Conservation (phyloP, 2,797 vertebrate genomes). For the Microhierax caerulescens region DNA sequence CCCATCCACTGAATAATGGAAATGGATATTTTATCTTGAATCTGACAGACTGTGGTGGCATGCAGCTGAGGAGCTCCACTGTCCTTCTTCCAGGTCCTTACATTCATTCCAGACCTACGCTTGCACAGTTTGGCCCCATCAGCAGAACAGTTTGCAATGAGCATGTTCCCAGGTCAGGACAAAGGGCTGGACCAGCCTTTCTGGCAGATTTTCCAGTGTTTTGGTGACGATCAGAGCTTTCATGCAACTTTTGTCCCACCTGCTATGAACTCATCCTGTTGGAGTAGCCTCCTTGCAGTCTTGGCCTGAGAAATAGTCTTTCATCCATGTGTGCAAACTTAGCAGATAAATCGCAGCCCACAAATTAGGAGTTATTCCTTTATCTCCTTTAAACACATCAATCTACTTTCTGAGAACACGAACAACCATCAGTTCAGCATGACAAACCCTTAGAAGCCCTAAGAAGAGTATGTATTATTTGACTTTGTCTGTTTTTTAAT, state of each 20-base stretch:
- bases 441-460: background rate
- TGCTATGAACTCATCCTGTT: background rate
- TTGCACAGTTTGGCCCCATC: background rate
- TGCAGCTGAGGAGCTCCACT: background rate
- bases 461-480: background rate
- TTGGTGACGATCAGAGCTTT: background rate
- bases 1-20: background rate
- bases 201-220: background rate
- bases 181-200: background rate
- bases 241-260: background rate
- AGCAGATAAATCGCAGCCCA: background rate
- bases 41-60: background rate
- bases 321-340: background rate
- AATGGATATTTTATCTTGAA: background rate
- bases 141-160: background rate
- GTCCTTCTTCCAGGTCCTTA: background rate
- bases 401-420: background rate
- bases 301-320: background rate
- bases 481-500: background rate
- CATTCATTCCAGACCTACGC: background rate
- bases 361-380: background rate
- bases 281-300: background rate
- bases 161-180: background rate
- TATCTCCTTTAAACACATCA: background rate
- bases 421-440: background rate